phyloP scores from a whole-genome alignment of 1,140 invertebrate species.

The Cataglyphis hispanica region DNA sequence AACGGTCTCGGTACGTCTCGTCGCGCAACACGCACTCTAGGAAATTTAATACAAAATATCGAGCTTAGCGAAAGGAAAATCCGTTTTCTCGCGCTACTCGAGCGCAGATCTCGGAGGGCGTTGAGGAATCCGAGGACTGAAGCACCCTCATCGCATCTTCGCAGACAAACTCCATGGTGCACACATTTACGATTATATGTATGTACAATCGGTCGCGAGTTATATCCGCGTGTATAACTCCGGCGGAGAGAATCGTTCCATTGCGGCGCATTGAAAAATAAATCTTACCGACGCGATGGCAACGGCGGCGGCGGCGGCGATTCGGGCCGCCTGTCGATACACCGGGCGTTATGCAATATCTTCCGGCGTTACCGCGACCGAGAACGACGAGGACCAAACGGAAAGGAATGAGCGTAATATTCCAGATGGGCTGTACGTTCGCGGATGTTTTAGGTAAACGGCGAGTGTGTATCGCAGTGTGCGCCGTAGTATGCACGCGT shows the following conservation, averaged over 20 bases:
- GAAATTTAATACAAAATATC: conserved; percentile 68
- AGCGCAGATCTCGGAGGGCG: conserved; percentile 24
- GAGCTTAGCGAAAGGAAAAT: conserved; percentile 50
- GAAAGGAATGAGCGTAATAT: conserved; percentile 75
- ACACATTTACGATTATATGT: background rate
- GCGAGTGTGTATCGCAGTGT: conserved; percentile 51
- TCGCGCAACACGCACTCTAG: conserved; percentile 33
- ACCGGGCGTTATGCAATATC: conserved; percentile 76
- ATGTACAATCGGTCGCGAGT: conserved; percentile 14
- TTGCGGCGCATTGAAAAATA: conserved; percentile 76
- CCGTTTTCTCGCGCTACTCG: conserved; percentile 51
- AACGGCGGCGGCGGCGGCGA: conserved; percentile 68
- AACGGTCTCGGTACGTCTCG: conserved; percentile 16
- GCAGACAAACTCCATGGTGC: background rate
- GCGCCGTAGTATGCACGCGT: conserved; percentile 2
- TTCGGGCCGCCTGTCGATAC: conserved; percentile 71
- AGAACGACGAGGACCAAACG: background rate
- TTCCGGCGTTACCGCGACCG: conserved; percentile 63
- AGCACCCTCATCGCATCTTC: conserved; percentile 12
- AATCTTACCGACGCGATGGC: conserved; percentile 66
- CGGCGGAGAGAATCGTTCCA: conserved; percentile 67
- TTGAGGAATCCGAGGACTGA: background rate
- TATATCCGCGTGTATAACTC: conserved; percentile 37
- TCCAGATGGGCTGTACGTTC: conserved; percentile 71
- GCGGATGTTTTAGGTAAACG: conserved; percentile 72